A percentile compares a stretch with the other conserved stretches of the same genome.
These are phyloP conservation scores for Drosophila mimetica DNA, from an alignment of 2,888 invertebrate species.

Conservation along the genomic window DNA sequence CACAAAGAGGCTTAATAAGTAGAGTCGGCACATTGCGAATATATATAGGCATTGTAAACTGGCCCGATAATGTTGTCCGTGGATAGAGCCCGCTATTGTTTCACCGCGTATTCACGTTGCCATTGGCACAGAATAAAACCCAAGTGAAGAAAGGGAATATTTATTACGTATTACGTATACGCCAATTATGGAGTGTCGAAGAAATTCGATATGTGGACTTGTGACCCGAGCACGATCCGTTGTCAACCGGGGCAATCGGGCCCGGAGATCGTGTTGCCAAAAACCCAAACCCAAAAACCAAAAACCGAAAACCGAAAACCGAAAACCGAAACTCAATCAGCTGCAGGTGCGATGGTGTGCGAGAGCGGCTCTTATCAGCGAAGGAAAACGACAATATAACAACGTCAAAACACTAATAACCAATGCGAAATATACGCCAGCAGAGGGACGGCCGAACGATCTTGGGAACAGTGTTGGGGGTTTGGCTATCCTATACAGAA, in stretches of 20 bases:
- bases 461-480: not conserved
- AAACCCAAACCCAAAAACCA: constrained; percentile 17
- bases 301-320: constrained; percentile 6
- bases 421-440: constrained; percentile 58
- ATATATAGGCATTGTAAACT: constrained; percentile 43
- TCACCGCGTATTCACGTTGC: constrained; percentile 16
- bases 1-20: constrained; percentile 38
- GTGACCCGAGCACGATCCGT: constrained; percentile 58
- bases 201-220: constrained; percentile 70
- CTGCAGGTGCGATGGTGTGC: constrained; percentile 15
- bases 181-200: constrained; percentile 25
- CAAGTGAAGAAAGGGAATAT: constrained; percentile 35
- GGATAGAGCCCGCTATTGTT: constrained; percentile 52
- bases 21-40: not conserved
- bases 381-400: constrained; percentile 73
- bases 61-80: constrained; percentile 43
- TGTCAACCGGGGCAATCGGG: constrained; percentile 52
- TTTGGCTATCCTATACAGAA: not conserved
- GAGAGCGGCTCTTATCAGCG: constrained; percentile 57
- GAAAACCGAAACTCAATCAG: constrained; percentile 49
- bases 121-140: constrained; percentile 25
- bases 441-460: constrained; percentile 29
- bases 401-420: constrained; percentile 63
- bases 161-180: constrained; percentile 59
- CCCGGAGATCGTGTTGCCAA: constrained; percentile 47